These are phyloP conservation scores for Phasia obesa DNA, from an alignment of 2,888 invertebrate species.

Conservation along the genomic window DNA sequence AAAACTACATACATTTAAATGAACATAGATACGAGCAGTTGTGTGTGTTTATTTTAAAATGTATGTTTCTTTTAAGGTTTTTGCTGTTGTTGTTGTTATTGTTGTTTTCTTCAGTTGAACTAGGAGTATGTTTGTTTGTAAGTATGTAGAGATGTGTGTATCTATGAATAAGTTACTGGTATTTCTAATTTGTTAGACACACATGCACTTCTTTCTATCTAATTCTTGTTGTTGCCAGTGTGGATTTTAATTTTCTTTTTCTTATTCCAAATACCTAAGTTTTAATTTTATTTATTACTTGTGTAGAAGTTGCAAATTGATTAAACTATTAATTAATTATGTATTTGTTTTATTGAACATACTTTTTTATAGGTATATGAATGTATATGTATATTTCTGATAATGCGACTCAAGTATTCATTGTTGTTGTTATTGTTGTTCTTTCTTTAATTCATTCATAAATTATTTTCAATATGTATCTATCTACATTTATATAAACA, in stretches of 20 bases:
- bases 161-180: constrained; percentile 1
- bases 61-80: background rate
- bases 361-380: background rate
- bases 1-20: background rate
- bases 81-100: constrained; percentile 18
- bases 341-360: constrained; percentile 32
- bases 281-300: constrained; percentile 15
- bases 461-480: constrained; percentile 57
- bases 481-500: constrained; percentile 46
- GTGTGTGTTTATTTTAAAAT: no score
- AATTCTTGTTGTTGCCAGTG: background rate
- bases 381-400: constrained; percentile 13
- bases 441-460: constrained; percentile 70
- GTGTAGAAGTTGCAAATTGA: constrained; percentile 43
- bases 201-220: background rate
- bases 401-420: background rate
- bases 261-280: background rate
- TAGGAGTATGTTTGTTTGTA: background rate
- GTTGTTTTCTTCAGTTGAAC: constrained; percentile 16
- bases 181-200: no score
- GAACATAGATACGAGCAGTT: constrained; percentile 28
- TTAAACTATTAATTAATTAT: constrained; percentile 31
- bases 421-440: constrained; percentile 28
- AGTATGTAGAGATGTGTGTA: background rate
- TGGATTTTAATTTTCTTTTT: background rate